These are phyloP conservation scores for Aphaenogaster ashmeadi DNA, from an alignment of 1,140 invertebrate genomes.

Conservation along the genomic window DNA sequence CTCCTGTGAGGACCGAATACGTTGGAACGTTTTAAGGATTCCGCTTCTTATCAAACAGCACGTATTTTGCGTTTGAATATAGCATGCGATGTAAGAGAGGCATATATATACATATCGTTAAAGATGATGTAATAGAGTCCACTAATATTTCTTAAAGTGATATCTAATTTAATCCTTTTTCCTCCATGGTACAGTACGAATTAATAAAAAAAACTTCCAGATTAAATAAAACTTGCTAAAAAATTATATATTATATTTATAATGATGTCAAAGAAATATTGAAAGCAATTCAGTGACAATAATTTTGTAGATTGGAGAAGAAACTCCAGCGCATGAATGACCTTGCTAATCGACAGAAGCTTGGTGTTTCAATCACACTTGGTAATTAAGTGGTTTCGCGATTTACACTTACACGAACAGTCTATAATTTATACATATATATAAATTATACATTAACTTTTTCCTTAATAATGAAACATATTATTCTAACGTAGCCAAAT, in stretches of 20 bases:
- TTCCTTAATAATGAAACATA: constrained; percentile 40
- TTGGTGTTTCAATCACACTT: constrained; percentile 69
- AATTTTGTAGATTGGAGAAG: constrained; percentile 82
- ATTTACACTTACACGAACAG: constrained; percentile 50
- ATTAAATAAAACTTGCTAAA: background rate
- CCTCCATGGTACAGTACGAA: background rate
- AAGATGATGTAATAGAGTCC: constrained; percentile 19
- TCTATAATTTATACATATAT: background rate
- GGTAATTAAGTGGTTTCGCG: constrained; percentile 71
- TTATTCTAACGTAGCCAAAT: constrained; percentile 20
- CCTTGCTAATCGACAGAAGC: constrained; percentile 69
- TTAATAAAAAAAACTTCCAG: background rate
- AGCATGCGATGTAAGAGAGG: constrained; percentile 61
- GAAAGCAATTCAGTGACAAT: constrained; percentile 70
- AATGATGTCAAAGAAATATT: constrained; percentile 28
- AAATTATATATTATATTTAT: constrained; percentile 32
- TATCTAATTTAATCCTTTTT: background rate
- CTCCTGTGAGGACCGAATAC: constrained; percentile 30
- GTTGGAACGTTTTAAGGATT: constrained; percentile 64
- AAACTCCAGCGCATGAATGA: constrained; percentile 81
- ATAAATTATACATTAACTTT: constrained; percentile 37
- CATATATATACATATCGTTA: constrained; percentile 1
- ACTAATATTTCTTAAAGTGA: background rate
- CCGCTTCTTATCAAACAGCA: constrained; percentile 57
- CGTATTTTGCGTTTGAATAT: constrained; percentile 67